phyloP scores from a whole-genome alignment of 92 coral and sea anemone genomes.

The Palythoa grandiflora region DNA sequence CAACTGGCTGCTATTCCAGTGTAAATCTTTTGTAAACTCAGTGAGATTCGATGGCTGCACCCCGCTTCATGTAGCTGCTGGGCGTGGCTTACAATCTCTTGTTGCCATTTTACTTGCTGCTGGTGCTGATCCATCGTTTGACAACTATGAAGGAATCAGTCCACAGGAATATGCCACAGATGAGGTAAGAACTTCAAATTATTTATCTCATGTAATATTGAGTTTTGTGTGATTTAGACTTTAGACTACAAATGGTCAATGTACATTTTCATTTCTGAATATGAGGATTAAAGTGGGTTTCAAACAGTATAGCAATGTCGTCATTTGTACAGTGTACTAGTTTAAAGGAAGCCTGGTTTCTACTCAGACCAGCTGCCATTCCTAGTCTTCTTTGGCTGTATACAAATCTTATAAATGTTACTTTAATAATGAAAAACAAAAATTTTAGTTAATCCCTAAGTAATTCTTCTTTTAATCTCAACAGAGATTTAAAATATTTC shows the following conservation, averaged over 20 bases:
- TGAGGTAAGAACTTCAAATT: conserved; percentile 37
- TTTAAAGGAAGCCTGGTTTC: too few relatives aligned
- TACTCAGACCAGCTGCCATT: too few relatives aligned
- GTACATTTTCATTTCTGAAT: not conserved
- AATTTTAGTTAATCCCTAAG: too few relatives aligned
- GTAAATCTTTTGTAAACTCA: conserved; percentile 79
- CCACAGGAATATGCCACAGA: conserved; percentile 76
- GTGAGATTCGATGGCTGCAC: conserved; percentile 82
- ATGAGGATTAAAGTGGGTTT: too few relatives aligned
- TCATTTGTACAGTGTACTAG: too few relatives aligned
- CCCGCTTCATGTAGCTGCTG: conserved; percentile 94
- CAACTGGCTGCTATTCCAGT: conserved; percentile 75
- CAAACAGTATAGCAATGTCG: too few relatives aligned
- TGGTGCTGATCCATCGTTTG: conserved; percentile 79
- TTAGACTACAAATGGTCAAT: not conserved
- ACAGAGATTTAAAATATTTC: not conserved
- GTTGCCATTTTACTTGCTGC: conserved; percentile 84
- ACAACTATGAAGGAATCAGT: conserved; percentile 79
- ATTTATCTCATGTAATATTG: not conserved
- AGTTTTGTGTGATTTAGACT: not conserved
- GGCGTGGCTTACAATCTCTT: conserved; percentile 79
- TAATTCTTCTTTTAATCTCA: too few relatives aligned
- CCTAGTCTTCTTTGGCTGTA: too few relatives aligned
- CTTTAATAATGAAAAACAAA: too few relatives aligned
- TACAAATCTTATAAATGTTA: too few relatives aligned